These are phyloP conservation scores for Chaetodon trifascialis DNA, from an alignment of 2,113 vertebrate genomes.

Conservation along the genomic window DNA sequence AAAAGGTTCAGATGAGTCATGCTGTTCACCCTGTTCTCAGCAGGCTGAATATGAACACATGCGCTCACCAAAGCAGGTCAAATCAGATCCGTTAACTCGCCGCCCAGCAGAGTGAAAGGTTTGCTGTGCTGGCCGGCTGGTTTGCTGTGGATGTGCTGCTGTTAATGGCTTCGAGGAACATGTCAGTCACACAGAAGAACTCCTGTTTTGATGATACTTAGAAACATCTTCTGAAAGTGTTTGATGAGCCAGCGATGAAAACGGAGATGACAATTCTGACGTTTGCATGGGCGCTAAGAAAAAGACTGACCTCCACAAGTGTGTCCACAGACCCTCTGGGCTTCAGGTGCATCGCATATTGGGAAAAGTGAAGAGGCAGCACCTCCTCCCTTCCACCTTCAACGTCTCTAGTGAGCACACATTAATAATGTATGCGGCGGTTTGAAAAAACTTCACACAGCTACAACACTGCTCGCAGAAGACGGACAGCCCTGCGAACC, in stretches of 20 bases:
- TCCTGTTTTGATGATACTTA: not conserved
- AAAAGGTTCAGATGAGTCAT: not conserved
- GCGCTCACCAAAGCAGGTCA: not conserved
- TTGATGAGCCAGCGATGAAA: not conserved
- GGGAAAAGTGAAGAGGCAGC: conserved; percentile 24
- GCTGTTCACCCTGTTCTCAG: not conserved
- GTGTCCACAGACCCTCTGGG: not conserved
- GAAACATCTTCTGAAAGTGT: not conserved
- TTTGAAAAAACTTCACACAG: conserved; percentile 25
- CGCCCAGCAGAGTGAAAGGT: conserved; percentile 10
- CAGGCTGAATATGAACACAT: not conserved
- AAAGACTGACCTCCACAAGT: not conserved
- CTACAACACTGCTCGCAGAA: not conserved
- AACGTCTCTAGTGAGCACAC: not conserved
- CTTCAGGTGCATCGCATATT: not conserved
- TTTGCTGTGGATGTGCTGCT: not conserved
- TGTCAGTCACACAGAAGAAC: not conserved
- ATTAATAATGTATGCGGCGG: conserved; percentile 27
- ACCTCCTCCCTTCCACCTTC: conserved; percentile 24
- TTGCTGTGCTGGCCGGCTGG: not conserved
- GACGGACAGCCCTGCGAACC: not conserved
- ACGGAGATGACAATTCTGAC: not conserved
- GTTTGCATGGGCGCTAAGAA: not conserved
- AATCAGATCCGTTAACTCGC: not conserved
- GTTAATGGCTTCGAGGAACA: not conserved